A percentile compares a stretch with the other conserved stretches of the same genome.
Conservation (phyloP, 1,140 invertebrate species). For the Hyles euphorbiae region DNA sequence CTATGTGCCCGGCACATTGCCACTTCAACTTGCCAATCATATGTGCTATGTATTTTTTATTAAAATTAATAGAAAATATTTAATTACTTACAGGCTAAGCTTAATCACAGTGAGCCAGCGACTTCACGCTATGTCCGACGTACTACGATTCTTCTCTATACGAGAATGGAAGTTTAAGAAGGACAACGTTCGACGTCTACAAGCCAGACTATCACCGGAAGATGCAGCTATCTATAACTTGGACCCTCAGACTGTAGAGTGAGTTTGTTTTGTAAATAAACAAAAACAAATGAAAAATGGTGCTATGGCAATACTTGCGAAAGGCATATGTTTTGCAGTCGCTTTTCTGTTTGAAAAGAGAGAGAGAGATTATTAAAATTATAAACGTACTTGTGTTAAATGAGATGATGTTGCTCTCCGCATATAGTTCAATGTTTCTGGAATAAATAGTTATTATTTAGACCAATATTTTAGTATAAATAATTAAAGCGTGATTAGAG, state of each 20-base stretch:
- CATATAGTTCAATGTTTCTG: too few relatives aligned
- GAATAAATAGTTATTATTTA: too few relatives aligned
- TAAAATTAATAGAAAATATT: background rate
- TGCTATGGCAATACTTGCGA: too few relatives aligned
- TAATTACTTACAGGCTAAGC: conserved; percentile 40
- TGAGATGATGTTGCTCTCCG: too few relatives aligned
- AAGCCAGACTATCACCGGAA: conserved; percentile 69
- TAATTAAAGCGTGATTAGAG: too few relatives aligned
- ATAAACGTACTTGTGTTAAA: too few relatives aligned
- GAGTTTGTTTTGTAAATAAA: conserved; percentile 17
- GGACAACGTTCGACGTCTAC: conserved; percentile 85
- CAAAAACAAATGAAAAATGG: too few relatives aligned
- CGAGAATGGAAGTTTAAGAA: conserved; percentile 92
- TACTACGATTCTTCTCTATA: conserved; percentile 90
- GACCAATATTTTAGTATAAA: too few relatives aligned
- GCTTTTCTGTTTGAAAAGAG: too few relatives aligned
- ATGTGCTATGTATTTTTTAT: background rate
- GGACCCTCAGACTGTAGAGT: conserved; percentile 71
- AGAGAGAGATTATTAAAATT: too few relatives aligned
- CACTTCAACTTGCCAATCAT: background rate
- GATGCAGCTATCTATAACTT: conserved; percentile 77
- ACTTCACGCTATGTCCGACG: conserved; percentile 82
- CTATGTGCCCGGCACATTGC: too few relatives aligned
- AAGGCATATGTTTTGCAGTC: too few relatives aligned
- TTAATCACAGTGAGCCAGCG: conserved; percentile 87